phyloP scores from a whole-genome alignment of 2,888 invertebrate genomes.

The Alviniconcha strummeri region DNA sequence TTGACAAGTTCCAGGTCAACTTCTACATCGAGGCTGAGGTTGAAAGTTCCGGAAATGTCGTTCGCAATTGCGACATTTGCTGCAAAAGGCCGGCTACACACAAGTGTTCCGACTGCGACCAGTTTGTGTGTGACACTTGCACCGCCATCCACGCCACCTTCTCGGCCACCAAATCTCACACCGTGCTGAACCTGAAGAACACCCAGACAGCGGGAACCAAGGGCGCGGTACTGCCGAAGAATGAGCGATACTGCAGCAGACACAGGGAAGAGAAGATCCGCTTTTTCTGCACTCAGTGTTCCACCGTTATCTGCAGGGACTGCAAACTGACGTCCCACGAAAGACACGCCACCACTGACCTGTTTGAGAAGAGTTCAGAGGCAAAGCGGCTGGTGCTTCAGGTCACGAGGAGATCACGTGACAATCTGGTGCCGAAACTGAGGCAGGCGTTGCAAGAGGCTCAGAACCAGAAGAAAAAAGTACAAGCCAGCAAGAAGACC shows the following conservation, averaged over 20 bases:
- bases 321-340: constrained; percentile 25
- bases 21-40: background rate
- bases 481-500: background rate
- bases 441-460: background rate
- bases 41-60: too few species aligned
- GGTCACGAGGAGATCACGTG: background rate
- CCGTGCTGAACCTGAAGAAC: constrained; percentile 4
- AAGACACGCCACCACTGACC: background rate
- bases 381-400: background rate
- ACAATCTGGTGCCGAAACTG: background rate
- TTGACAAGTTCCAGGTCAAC: background rate
- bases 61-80: background rate
- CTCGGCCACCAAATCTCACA: constrained; percentile 18
- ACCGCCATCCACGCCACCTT: constrained; percentile 15
- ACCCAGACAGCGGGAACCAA: background rate
- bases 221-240: background rate
- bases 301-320: constrained; percentile 9
- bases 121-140: constrained; percentile 22
- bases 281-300: constrained; percentile 13
- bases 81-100: background rate
- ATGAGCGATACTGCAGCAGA: background rate
- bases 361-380: background rate
- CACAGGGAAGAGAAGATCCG: constrained; percentile 5
- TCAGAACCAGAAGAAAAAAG: background rate
- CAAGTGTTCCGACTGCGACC: constrained; percentile 24